Conservation (phyloP, 2,888 invertebrate genomes). For the Drosophila merina region DNA sequence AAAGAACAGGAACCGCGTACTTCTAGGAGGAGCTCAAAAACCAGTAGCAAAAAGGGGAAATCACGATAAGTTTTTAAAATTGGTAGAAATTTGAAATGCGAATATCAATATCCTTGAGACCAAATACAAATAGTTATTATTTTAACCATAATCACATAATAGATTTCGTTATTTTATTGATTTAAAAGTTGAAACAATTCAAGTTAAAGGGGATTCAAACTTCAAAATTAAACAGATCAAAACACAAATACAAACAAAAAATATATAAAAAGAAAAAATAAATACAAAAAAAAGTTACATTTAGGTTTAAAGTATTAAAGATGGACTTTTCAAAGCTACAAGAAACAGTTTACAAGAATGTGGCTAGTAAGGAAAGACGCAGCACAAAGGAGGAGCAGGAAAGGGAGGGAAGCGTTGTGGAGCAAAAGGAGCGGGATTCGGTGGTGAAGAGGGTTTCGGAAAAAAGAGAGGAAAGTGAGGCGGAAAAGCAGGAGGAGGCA, state of each 20-base stretch:
- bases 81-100: neutral
- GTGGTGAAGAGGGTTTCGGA: too few relatives aligned
- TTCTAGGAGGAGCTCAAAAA: neutral
- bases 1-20: neutral
- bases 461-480: too few relatives aligned
- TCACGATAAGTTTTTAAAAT: too few relatives aligned
- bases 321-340: neutral
- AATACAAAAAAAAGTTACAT: neutral
- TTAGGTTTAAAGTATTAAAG: neutral
- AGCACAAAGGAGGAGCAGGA: too few relatives aligned
- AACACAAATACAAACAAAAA: neutral
- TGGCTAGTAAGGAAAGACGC: neutral
- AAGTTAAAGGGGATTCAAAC: neutral
- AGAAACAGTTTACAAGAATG: neutral
- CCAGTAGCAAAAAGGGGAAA: neutral
- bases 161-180: too few relatives aligned
- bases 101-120: too few relatives aligned
- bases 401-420: too few relatives aligned
- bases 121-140: too few relatives aligned
- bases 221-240: neutral
- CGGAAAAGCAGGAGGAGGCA: neutral
- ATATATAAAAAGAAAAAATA: slow-evolving; percentile 2
- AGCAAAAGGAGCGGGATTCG: too few relatives aligned
- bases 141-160: too few relatives aligned
- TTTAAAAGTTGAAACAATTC: neutral